Evolutionary conservation across 2,888 invertebrate species (phyloP), one percentile per base, ranked within the genome.

Genomic region (Epirrhoe tristata): DNA sequence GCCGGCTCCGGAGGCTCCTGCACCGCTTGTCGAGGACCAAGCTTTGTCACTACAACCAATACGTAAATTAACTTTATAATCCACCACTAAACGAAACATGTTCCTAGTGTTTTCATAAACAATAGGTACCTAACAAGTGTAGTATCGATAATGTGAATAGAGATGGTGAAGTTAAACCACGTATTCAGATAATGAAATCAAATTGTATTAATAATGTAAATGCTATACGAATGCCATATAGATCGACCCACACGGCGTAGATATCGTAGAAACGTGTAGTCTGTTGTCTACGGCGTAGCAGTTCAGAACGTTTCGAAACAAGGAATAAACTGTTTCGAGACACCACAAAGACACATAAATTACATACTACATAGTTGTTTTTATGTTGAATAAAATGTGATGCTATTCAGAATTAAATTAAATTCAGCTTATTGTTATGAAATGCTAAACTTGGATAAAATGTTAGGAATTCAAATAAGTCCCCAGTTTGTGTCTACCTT

Each of bases 21-120:
- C 48, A 94, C 95, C 2, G 81, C 82, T 65, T 95, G 94, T 72
- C 96, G 93, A 56, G 96, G 96, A 56, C 96, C 94, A 91, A 96
- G 95, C 93, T 96, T 96, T 71, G 95, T 96, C 72, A 96, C 96
- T 96, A 88, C 52, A 83, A 82, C 1, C 12, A 43, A 12, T 12
- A 1, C 12, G 12, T 4, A 43, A 5, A 24, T 24, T 3, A 24
- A 43, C 39, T 43, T 43, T 12, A 43, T 43, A 43, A 43, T 43
- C 39, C 39, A 43, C 39, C 39, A 43, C 2, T 12, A 43, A 43
- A 12, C 12, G 3, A 43, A 43, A 34, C 0, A 34, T 34, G 7
- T 5, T 34, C 5, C 34, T 5, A 34, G 7, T 5, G 17, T 51
- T 17, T 16, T 5, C 17, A 51, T 16, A 14, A 36, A 36, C 6